Evolutionary conservation across 2,888 invertebrate genomes (phyloP).

Genomic region (Agrotis puta): DNA sequence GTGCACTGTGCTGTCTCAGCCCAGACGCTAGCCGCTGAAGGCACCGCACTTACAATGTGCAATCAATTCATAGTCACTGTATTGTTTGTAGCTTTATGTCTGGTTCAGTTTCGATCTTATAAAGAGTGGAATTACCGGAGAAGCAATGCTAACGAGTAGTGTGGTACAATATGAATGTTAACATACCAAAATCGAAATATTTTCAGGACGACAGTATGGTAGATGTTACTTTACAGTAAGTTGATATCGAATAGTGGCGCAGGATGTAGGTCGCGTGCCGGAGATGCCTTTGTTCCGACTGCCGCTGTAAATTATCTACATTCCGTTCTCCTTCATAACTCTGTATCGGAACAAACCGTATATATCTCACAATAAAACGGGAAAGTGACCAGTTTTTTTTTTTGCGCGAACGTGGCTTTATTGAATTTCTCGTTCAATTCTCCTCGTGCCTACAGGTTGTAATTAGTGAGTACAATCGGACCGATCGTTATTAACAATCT

Average conservation of each 20-base stretch:
- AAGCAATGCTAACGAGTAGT: too few relatives aligned
- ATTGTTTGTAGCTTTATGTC: slow-evolving; percentile 1
- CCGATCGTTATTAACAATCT: slow-evolving; percentile 46
- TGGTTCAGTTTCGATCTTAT: not conserved
- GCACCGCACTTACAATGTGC: slow-evolving; percentile 16
- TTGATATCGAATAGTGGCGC: slow-evolving; percentile 75
- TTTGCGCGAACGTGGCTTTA: slow-evolving; percentile 60
- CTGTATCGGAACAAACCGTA: slow-evolving; percentile 75
- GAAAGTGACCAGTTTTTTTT: slow-evolving; percentile 59
- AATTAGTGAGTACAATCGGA: slow-evolving; percentile 47
- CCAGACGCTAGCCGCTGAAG: slow-evolving; percentile 26
- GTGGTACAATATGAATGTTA: not conserved
- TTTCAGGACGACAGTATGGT: slow-evolving; percentile 33
- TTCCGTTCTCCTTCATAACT: slow-evolving; percentile 83
- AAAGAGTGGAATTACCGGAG: not conserved
- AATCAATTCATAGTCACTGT: slow-evolving; percentile 11
- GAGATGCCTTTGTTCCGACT: slow-evolving; percentile 81
- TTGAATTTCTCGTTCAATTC: slow-evolving; percentile 60
- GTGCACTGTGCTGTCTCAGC: slow-evolving; percentile 42
- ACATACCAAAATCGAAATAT: slow-evolving; percentile 14
- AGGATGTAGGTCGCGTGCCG: slow-evolving; percentile 82
- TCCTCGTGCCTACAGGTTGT: slow-evolving; percentile 34
- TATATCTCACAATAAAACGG: slow-evolving; percentile 68
- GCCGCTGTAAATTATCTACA: slow-evolving; percentile 82
- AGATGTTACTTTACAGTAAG: slow-evolving; percentile 67